These are phyloP conservation scores for Apus apus DNA, from an alignment of 2,113 vertebrate genomes.

Conservation along the genomic window DNA sequence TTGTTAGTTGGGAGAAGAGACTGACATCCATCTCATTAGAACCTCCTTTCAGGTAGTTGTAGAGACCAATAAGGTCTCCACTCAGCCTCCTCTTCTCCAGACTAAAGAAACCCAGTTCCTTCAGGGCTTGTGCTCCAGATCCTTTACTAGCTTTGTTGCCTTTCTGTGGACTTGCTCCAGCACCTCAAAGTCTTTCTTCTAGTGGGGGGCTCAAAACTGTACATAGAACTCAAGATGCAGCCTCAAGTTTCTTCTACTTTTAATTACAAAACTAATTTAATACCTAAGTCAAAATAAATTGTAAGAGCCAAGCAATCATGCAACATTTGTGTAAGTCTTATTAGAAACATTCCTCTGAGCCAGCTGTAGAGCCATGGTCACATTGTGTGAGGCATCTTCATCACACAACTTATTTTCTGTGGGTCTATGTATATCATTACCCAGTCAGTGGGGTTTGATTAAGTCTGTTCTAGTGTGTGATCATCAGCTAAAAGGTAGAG, in stretches of 20 bases:
- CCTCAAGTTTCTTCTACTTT: background rate
- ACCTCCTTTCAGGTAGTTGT: too few relatives aligned
- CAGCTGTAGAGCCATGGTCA: background rate
- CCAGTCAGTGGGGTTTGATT: background rate
- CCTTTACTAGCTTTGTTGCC: too few relatives aligned
- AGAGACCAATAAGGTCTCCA: too few relatives aligned
- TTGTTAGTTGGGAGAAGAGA: too few relatives aligned
- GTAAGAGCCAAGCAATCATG: background rate
- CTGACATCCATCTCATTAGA: too few relatives aligned
- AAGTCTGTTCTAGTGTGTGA: background rate
- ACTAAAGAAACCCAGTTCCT: too few relatives aligned
- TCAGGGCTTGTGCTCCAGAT: too few relatives aligned
- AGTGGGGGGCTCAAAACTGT: too few relatives aligned
- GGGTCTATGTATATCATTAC: background rate
- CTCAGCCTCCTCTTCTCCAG: background rate
- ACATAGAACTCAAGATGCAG: too few relatives aligned
- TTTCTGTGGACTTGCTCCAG: too few relatives aligned
- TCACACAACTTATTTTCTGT: background rate
- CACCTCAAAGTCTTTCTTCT: too few relatives aligned
- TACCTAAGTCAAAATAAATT: background rate
- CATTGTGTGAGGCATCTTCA: rapidly evolving
- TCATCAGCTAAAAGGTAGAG: background rate
- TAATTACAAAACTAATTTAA: background rate
- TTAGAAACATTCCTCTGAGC: background rate
- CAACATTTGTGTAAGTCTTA: background rate